Evolutionary conservation across 37 sponge, comb jelly and placozoan species (phyloP), one percentile per base, ranked within the genome.

Genomic region (Sycon ciliatum): DNA sequence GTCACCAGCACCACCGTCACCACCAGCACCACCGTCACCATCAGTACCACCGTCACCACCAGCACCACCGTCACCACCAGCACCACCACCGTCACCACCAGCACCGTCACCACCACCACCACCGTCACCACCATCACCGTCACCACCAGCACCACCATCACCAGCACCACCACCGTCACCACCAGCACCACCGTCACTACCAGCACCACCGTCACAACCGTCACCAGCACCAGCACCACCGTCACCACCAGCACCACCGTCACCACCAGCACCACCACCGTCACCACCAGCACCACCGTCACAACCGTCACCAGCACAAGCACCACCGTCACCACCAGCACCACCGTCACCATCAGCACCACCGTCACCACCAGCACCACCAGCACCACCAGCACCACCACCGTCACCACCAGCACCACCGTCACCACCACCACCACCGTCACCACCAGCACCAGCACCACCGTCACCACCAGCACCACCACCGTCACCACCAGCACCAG

Each of bases 301-400:
- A 65, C 34, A 18, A 37, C 4, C 36, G 34, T 26, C 18, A n/a
- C n/a, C n/a, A n/a, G n/a, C n/a, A n/a, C n/a, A n/a, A n/a, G n/a
- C n/a, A n/a, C n/a, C n/a, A n/a, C n/a, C n/a, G n/a, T n/a, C n/a
- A n/a, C n/a, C n/a, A n/a, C n/a, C n/a, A n/a, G n/a, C n/a, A n/a
- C n/a, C n/a, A n/a, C n/a, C n/a, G n/a, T n/a, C n/a, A n/a, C n/a
- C n/a, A n/a, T n/a, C n/a, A n/a, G n/a, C n/a, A n/a, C 9, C 30
- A 35, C 33, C 33, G 30, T 55, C 71, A 39, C 70, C 71, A 52
- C 56, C 36, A 52, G 20, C 64, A 3, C 52, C 65, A 27, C 72
- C 60, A 11, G 66, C 78, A 23, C 20, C 20, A 29, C 72, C 49
- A 20, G 83, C 78, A 23, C 58, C 65, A 30, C 4, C 28, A 6